Conservation (phyloP, 2,113 vertebrate genomes). For the Tinamus guttatus region DNA sequence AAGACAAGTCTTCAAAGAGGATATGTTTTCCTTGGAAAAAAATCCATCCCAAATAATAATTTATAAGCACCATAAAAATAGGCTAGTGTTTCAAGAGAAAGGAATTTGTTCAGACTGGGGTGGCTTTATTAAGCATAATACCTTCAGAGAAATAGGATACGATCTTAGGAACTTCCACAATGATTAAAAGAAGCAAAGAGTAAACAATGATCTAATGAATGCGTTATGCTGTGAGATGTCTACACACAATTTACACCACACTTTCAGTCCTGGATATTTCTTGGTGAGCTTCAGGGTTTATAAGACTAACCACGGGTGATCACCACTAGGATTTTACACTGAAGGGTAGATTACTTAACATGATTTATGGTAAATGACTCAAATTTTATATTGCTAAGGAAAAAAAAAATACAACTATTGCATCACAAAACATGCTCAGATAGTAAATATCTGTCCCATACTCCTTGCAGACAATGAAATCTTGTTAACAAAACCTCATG, state of each 20-base stretch:
- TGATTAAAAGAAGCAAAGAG: neutral
- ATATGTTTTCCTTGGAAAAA: neutral
- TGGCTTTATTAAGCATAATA: neutral
- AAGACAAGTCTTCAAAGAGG: neutral
- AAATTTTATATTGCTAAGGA: neutral
- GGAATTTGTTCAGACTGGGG: neutral
- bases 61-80: neutral
- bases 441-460: neutral
- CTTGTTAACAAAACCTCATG: neutral
- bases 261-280: neutral
- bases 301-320: neutral
- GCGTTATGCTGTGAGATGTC: neutral
- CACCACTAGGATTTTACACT: neutral
- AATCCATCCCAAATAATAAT: neutral
- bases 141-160: neutral
- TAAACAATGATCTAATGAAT: neutral
- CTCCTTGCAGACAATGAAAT: neutral
- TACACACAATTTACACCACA: neutral
- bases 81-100: slow-evolving; percentile 16
- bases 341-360: neutral
- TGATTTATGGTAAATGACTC: neutral
- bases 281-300: neutral
- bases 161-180: neutral
- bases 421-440: neutral
- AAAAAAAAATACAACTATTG: neutral